Base-by-base conservation (phyloP, 2,113 vertebrate species). In the Balaeniceps rex region DNA sequence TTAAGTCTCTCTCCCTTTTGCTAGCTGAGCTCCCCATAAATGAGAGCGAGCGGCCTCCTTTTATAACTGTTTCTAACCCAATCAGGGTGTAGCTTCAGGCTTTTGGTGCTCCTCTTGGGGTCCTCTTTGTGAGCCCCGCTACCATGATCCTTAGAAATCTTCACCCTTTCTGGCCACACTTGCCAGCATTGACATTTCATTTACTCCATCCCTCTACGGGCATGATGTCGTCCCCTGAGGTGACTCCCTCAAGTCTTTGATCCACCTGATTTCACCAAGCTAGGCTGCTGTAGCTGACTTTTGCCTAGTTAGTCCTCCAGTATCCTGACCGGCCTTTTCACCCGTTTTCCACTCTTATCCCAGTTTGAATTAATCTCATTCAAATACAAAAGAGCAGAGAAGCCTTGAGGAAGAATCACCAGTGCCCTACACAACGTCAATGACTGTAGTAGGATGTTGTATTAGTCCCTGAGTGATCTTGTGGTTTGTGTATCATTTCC, bases 401-500 rank as follows among this genome's bases (percentile, higher is more conserved):
- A 80, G 58, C 58, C 25, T 49, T 69, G 33, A 65, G 57, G 63
- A 85, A 52, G 38, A 74, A 33, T 47, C 54, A 29, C 7, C 11
- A 66, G 58, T 28, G 36, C 63, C 61, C 40, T 52, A 2, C 4
- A 2, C n/a, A 74, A 46, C 0, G 0, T 36, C 80, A 64, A 0
- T 46, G 28, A 21, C 49, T 25, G 33, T 9, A 38, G 28, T 7
- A 40, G 65, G 66, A n/a, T 57, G 49, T 69, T 86, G 33, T 55
- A 7, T 69, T 83, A 70, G 58, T 58, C 54, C 76, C 76, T 34
- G 54, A 88, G n/a, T 51, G 23, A 83, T 47, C 49, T 14, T 80
- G 83, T 76, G 79, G 38, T 80, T 92, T 86, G 49, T 74, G 24
- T 80, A 52, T 80, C 2, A 52, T 86, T 88, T 87, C 76, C 72